Conservation (phyloP, 2,888 invertebrate species). For the Thyatira batis region DNA sequence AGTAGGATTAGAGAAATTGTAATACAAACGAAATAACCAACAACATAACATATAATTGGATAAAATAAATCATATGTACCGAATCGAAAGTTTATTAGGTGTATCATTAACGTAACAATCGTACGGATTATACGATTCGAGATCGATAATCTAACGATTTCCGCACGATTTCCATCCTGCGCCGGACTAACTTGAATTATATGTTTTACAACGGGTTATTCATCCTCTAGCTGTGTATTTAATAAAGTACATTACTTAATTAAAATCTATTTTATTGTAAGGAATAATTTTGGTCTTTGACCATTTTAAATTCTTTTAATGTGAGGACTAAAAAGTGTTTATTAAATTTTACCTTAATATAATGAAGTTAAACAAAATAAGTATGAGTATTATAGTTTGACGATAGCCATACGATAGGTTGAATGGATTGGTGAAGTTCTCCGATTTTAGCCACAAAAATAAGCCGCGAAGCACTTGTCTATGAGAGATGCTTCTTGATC, state of each 20-base stretch:
- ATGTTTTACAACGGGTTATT: background rate
- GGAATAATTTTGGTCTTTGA: too few species aligned
- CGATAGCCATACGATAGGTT: too few species aligned
- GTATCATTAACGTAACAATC: background rate
- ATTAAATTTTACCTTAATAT: too few species aligned
- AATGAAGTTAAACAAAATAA: too few species aligned
- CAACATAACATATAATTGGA: background rate
- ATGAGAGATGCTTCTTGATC: too few species aligned
- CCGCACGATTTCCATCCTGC: slow-evolving; percentile 42
- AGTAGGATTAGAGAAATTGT: background rate
- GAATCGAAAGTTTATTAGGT: background rate
- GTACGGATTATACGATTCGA: background rate
- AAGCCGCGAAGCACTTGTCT: too few species aligned
- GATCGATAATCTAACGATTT: slow-evolving; percentile 14
- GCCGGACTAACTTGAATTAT: slow-evolving; percentile 7
- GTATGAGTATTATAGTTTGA: too few species aligned
- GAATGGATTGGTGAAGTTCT: too few species aligned
- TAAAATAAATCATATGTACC: background rate
- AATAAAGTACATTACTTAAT: background rate
- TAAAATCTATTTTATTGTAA: too few species aligned
- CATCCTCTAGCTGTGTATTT: background rate
- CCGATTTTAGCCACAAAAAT: too few species aligned
- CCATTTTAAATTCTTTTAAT: too few species aligned
- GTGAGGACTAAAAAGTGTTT: too few species aligned
- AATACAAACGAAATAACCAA: background rate